Base-by-base conservation (phyloP, 2,888 invertebrate genomes). In the Microctonus aethiopoides region DNA sequence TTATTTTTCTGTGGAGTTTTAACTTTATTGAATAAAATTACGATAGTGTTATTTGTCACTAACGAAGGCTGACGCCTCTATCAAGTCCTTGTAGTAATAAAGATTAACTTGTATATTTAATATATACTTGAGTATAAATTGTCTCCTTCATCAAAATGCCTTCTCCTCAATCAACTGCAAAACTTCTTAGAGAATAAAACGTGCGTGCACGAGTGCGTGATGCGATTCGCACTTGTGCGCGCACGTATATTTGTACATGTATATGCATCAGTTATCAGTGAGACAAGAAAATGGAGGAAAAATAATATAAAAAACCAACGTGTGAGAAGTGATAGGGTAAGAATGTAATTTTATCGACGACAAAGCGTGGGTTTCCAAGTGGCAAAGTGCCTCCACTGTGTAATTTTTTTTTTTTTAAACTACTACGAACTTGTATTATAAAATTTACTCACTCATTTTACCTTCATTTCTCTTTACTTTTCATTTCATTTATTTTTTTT, bases 281-380 rank as follows among this genome's bases (percentile, higher is more conserved):
- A 51, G 26, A 36, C 67, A 73, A 68, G 73, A 73, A 74, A 78
- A 39, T 26, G 13, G 16, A 16, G 16, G 29, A 60, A 29, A 34
- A 36, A 59, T 4, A 46, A 46, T n/a, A 36, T 20, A 36, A 34
- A 32, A 59, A 34, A 59, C 16, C 20, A 59, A 10, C 20, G 20
- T 32, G 22, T 32, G 51, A 41, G n/a, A 63, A 63, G 64, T 76
- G 83, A 82, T 83, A 83, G 78, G 74, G 77, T 74, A 77, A 80
- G 83, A 83, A 83, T 83, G 82, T 79, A 75, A 79, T 77, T 82
- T 82, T 81, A 82, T 81, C 82, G 79, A 79, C 79, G 77, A 46
- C 46, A 46, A 80, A 81, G 80, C 79, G 80, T 76, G 79, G 80
- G 79, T 79, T 81, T 78, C 75, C 74, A 75, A 81, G 80, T 79